These are phyloP conservation scores for Cheumatopsyche charites DNA, from an alignment of 1,140 invertebrate species.

Conservation along the genomic window DNA sequence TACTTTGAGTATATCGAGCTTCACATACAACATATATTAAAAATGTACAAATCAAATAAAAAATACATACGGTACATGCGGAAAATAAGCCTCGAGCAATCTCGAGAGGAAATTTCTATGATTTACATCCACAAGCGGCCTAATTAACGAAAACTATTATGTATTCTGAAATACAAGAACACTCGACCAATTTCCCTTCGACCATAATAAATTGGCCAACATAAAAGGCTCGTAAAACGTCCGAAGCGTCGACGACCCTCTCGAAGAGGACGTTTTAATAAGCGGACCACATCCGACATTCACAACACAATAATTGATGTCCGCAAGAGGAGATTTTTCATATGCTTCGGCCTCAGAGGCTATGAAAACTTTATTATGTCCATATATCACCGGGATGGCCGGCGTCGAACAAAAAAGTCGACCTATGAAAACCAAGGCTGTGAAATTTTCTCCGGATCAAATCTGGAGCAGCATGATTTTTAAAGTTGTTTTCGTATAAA, in stretches of 20 bases:
- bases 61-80: no score
- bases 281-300: neutral
- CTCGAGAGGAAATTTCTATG: no score
- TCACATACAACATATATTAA: no score
- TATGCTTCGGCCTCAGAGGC: constrained; percentile 6
- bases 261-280: constrained; percentile 9
- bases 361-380: constrained; percentile 34
- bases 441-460: no score
- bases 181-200: neutral
- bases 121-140: no score
- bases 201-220: neutral
- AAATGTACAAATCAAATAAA: no score
- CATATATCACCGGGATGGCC: constrained; percentile 24
- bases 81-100: no score
- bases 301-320: constrained; percentile 33
- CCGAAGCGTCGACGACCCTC: neutral
- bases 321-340: constrained; percentile 25
- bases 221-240: neutral
- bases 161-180: no score
- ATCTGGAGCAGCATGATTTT: no score
- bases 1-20: no score
- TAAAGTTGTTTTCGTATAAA: no score
- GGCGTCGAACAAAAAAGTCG: neutral
- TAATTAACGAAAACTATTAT: no score
- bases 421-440: neutral